phyloP scores from a whole-genome alignment of 2,113 vertebrate species.

The Ochotona curzoniae region DNA sequence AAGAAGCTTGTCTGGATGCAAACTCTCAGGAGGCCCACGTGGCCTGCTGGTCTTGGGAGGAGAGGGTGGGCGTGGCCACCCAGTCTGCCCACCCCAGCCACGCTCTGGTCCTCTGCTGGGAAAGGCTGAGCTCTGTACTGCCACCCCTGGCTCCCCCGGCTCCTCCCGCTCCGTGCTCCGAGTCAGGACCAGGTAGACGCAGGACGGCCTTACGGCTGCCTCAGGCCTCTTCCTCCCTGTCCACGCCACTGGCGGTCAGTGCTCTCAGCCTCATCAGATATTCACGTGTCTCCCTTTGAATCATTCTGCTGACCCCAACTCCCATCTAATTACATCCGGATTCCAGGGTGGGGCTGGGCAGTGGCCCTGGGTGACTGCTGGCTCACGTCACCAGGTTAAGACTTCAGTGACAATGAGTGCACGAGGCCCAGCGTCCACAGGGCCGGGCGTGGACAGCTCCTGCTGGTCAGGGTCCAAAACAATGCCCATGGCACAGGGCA shows the following conservation, averaged over 20 bases:
- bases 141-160: no score
- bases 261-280: neutral
- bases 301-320: neutral
- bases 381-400: no score
- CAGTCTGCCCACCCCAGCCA: neutral
- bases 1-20: neutral
- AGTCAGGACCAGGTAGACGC: neutral
- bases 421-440: neutral
- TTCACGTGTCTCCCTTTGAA: rapidly evolving
- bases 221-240: neutral
- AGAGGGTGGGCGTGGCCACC: no score
- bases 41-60: no score
- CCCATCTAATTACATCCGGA: neutral
- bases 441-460: neutral
- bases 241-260: no score
- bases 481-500: no score
- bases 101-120: neutral
- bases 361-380: no score
- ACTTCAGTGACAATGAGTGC: neutral
- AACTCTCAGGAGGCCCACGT: conserved; percentile 27
- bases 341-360: neutral
- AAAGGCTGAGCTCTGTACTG: neutral
- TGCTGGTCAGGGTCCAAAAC: neutral
- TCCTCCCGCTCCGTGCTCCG: neutral
- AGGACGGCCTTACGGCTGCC: neutral